Evolutionary conservation across 2,888 invertebrate genomes (phyloP).

Genomic region (Timandra comae): DNA sequence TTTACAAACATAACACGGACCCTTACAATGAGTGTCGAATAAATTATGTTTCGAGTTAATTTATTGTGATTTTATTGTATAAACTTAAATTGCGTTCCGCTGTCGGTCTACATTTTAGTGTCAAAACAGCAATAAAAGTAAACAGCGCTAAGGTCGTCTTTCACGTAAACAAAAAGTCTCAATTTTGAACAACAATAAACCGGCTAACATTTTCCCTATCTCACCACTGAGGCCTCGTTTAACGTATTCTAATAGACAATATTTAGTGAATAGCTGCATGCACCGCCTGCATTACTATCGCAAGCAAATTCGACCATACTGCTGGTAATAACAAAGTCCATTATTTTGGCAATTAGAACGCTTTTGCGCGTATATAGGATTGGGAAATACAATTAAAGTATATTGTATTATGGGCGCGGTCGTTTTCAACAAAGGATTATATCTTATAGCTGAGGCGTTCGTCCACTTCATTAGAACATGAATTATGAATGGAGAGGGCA

Average conservation of each 20-base stretch:
- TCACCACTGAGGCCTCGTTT: conserved; percentile 3
- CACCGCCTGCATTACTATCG: conserved; percentile 16
- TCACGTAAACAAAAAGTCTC: too few species aligned
- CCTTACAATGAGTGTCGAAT: too few species aligned
- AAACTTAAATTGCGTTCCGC: too few species aligned
- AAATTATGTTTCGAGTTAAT: too few species aligned
- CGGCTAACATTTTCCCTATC: conserved; percentile 6
- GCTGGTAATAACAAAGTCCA: conserved; percentile 20
- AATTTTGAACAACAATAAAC: conserved; percentile 1
- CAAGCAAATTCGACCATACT: conserved; percentile 18
- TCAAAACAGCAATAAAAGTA: too few species aligned
- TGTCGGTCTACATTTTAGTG: too few species aligned
- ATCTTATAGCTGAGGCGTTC: conserved; percentile 33
- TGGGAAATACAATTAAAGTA: conserved; percentile 35
- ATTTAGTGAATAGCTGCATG: conserved; percentile 14
- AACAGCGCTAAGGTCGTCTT: too few species aligned
- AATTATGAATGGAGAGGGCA: conserved; percentile 68
- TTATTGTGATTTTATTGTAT: too few species aligned
- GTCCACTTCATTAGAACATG: conserved; percentile 67
- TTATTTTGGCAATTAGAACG: conserved; percentile 20
- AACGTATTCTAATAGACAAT: conserved; percentile 13
- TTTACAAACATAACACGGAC: too few species aligned
- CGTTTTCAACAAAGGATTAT: conserved; percentile 39
- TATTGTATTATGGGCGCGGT: conserved; percentile 27
- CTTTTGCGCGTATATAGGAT: conserved; percentile 15